Conservation (phyloP, 1,140 invertebrate genomes). For the Himalopsyche phryganea region DNA sequence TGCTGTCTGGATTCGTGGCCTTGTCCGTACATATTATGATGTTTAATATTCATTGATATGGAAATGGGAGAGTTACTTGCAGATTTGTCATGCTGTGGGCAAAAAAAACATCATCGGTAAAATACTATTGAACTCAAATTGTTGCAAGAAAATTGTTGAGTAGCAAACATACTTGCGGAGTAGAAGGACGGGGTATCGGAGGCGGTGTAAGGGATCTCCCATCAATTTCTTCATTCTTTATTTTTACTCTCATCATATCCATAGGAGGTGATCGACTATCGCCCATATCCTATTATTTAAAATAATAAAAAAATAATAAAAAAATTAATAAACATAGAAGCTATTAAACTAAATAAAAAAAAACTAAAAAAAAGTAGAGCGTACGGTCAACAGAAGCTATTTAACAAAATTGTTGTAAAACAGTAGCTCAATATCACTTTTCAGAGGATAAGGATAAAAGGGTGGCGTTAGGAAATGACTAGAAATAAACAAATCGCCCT, state of each 20-base stretch:
- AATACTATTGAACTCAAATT: background rate
- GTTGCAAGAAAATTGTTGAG: background rate
- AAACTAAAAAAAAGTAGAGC: too few relatives aligned
- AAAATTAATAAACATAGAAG: too few relatives aligned
- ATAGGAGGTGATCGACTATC: slow-evolving; percentile 24
- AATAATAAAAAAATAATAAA: too few relatives aligned
- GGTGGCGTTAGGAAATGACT: too few relatives aligned
- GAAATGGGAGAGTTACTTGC: slow-evolving; percentile 32
- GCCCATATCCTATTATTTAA: slow-evolving; percentile 25
- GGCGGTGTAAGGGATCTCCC: slow-evolving; percentile 30
- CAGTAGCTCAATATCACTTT: too few relatives aligned
- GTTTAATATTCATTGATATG: slow-evolving; percentile 33
- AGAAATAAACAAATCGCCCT: too few relatives aligned
- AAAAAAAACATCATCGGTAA: slow-evolving; percentile 6
- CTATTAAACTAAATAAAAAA: too few relatives aligned
- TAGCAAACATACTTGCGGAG: slow-evolving; percentile 20
- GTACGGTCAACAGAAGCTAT: too few relatives aligned
- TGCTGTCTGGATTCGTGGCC: background rate
- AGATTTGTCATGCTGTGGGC: slow-evolving; percentile 22
- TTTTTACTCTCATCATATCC: slow-evolving; percentile 17
- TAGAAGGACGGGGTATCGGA: slow-evolving; percentile 18
- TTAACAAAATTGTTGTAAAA: too few relatives aligned
- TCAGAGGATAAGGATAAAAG: too few relatives aligned
- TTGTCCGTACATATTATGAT: slow-evolving; percentile 21
- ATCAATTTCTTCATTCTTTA: slow-evolving; percentile 17